Conservation (phyloP, 2,113 vertebrate genomes). For the Catharus bicknelli region DNA sequence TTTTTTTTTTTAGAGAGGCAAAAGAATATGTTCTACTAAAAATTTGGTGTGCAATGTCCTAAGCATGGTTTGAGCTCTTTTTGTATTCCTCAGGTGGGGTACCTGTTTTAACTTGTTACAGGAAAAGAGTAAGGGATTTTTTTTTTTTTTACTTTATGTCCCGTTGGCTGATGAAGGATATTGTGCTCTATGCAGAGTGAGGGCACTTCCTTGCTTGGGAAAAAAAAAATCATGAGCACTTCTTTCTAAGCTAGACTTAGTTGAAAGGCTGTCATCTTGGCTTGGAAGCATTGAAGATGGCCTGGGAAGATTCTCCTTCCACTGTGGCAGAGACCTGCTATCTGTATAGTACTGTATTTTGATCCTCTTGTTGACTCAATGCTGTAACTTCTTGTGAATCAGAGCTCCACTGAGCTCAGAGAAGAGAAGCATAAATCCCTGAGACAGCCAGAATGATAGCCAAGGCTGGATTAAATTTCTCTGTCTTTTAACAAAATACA, state of each 20-base stretch:
- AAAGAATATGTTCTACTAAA: not conserved
- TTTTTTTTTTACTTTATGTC: not conserved
- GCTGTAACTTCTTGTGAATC: not conserved
- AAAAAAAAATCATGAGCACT: not conserved
- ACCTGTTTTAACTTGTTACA: not conserved
- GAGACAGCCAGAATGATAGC: not conserved
- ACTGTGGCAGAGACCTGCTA: not conserved
- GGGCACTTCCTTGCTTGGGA: not conserved
- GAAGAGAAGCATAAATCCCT: not conserved
- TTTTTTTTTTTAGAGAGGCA: not conserved
- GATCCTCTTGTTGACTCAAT: not conserved
- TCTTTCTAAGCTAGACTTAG: not conserved
- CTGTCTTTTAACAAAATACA: not conserved
- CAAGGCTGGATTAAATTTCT: not conserved
- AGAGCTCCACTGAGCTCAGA: not conserved
- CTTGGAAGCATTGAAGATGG: not conserved
- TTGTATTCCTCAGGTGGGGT: not conserved
- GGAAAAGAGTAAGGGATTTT: not conserved
- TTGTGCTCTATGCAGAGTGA: not conserved
- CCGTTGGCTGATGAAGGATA: not conserved
- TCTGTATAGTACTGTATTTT: not conserved
- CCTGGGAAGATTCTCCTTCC: not conserved
- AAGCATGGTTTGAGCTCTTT: not conserved
- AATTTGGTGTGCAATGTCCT: not conserved
- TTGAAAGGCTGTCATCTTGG: not conserved